These are phyloP conservation scores for Pheosia tremula DNA, from an alignment of 2,888 invertebrate genomes.

Conservation along the genomic window DNA sequence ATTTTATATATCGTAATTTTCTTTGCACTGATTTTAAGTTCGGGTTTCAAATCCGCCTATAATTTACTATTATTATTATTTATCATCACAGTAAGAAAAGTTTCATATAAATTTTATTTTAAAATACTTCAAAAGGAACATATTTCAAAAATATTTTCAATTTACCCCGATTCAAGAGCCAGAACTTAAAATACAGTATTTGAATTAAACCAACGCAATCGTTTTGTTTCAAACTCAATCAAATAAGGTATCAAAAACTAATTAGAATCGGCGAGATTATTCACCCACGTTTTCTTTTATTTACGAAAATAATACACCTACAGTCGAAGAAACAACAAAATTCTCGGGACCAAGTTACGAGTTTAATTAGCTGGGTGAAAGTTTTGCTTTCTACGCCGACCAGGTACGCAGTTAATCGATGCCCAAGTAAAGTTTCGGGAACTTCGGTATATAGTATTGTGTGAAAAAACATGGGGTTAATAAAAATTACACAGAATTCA, in stretches of 20 bases:
- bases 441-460: conserved; percentile 17
- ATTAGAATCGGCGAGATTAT: conserved; percentile 49
- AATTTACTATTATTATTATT: too few relatives aligned
- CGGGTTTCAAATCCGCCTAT: too few relatives aligned
- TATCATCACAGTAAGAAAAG: too few relatives aligned
- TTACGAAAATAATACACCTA: conserved; percentile 34
- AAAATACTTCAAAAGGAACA: not conserved
- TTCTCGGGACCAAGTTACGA: conserved; percentile 50
- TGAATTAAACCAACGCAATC: conserved; percentile 22
- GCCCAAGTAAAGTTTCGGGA: conserved; percentile 18
- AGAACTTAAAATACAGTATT: conserved; percentile 16
- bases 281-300: conserved; percentile 48
- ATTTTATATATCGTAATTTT: too few relatives aligned
- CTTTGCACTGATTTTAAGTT: too few relatives aligned
- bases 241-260: conserved; percentile 48
- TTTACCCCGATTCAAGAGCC: not conserved
- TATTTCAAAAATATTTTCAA: not conserved
- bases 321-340: conserved; percentile 47
- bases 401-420: conserved; percentile 44
- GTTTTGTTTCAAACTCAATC: conserved; percentile 39
- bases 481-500: too few relatives aligned
- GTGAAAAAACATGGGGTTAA: not conserved
- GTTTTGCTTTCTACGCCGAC: conserved; percentile 37
- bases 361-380: conserved; percentile 60
- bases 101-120: too few relatives aligned